phyloP scores from a whole-genome alignment of 2,797 vertebrate species.

The Sternotherus odoratus region DNA sequence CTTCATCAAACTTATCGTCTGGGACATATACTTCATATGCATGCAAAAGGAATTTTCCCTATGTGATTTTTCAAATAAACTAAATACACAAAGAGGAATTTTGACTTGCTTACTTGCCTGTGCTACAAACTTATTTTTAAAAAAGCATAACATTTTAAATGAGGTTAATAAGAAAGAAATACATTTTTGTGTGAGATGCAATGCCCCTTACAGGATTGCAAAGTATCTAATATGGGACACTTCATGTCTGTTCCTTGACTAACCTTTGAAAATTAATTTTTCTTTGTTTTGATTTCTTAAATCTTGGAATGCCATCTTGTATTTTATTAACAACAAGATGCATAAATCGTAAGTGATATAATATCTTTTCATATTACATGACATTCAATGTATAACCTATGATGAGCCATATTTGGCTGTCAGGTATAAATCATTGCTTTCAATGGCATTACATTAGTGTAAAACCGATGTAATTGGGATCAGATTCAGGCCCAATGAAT shows the following conservation, averaged over 20 bases:
- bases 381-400: fast-evolving
- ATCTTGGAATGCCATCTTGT: constrained; percentile 12
- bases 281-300: background rate
- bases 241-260: background rate
- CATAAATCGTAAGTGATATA: background rate
- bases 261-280: background rate
- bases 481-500: background rate
- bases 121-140: background rate
- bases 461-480: background rate
- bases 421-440: background rate
- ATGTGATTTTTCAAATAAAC: background rate
- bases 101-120: background rate
- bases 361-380: background rate
- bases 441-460: background rate
- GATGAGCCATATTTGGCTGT: fast-evolving
- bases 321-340: constrained; percentile 7
- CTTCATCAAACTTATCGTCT: constrained; percentile 46
- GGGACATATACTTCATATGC: constrained; percentile 5
- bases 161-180: background rate
- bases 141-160: background rate
- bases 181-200: background rate
- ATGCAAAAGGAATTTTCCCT: constrained; percentile 32
- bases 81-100: constrained; percentile 18
- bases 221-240: background rate
- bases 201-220: background rate